phyloP scores from a whole-genome alignment of 2,113 vertebrate species.

The Glaucomys volans region DNA sequence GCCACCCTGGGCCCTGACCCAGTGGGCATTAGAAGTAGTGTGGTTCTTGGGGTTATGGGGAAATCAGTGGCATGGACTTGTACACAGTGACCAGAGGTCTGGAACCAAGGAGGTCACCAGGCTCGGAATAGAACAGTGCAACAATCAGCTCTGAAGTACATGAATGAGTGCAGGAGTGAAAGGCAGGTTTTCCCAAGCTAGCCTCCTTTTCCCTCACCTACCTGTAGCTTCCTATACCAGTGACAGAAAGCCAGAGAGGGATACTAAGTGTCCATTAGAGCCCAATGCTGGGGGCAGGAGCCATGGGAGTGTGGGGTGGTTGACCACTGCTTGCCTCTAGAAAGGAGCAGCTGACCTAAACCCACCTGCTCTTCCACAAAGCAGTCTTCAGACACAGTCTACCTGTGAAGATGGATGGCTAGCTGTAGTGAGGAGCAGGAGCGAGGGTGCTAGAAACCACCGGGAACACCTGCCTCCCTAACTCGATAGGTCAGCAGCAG shows the following conservation, averaged over 20 bases:
- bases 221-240: background rate
- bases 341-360: background rate
- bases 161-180: background rate
- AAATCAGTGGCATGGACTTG: too few relatives aligned
- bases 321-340: background rate
- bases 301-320: too few relatives aligned
- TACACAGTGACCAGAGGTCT: background rate
- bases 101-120: background rate
- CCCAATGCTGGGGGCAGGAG: background rate
- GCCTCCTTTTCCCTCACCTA: background rate
- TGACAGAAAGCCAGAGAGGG: background rate
- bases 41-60: background rate
- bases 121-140: background rate
- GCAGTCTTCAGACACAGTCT: background rate
- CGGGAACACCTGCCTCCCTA: background rate
- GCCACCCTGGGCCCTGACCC: background rate
- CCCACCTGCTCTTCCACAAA: background rate
- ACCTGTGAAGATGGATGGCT: background rate
- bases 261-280: background rate
- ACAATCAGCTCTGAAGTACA: background rate
- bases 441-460: accelerated
- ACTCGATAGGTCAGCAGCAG: background rate
- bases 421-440: background rate
- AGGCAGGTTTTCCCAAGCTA: background rate
- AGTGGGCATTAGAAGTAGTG: background rate